Evolutionary conservation across 1,140 invertebrate species (phyloP).

Genomic region (Orussus abietinus): DNA sequence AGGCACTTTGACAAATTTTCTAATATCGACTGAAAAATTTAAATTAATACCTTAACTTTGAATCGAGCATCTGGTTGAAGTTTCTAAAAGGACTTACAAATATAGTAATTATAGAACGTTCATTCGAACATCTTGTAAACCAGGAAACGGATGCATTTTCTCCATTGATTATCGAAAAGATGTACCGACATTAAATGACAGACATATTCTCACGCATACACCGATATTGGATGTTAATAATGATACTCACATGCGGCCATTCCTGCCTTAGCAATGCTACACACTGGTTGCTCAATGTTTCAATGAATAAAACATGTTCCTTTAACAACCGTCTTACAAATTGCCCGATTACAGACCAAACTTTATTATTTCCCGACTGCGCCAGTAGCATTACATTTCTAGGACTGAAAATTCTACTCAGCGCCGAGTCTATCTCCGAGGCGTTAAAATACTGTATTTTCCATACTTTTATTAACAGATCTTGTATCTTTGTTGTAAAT

Average conservation of each 20-base stretch:
- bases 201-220: neutral
- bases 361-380: conserved; percentile 25
- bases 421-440: conserved; percentile 25
- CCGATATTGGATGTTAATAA: neutral
- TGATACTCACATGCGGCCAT: conserved; percentile 44
- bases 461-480: conserved; percentile 45
- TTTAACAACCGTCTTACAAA: conserved; percentile 41
- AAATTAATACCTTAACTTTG: too few species aligned
- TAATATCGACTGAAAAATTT: conserved; percentile 28
- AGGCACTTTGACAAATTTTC: conserved; percentile 44
- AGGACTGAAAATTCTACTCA: conserved; percentile 42
- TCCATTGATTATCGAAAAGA: neutral
- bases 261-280: conserved; percentile 48
- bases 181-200: conserved; percentile 1
- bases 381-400: conserved; percentile 48
- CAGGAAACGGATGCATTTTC: neutral
- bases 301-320: conserved; percentile 40
- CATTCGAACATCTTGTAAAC: neutral
- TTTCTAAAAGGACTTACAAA: conserved; percentile 6
- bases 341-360: conserved; percentile 35
- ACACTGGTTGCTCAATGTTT: conserved; percentile 45
- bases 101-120: neutral
- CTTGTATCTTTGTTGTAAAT: conserved; percentile 32
- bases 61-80: too few species aligned
- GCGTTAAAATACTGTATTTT: conserved; percentile 25